These are phyloP conservation scores for Hypsopygia costalis DNA, from an alignment of 2,888 invertebrate species.

Conservation along the genomic window DNA sequence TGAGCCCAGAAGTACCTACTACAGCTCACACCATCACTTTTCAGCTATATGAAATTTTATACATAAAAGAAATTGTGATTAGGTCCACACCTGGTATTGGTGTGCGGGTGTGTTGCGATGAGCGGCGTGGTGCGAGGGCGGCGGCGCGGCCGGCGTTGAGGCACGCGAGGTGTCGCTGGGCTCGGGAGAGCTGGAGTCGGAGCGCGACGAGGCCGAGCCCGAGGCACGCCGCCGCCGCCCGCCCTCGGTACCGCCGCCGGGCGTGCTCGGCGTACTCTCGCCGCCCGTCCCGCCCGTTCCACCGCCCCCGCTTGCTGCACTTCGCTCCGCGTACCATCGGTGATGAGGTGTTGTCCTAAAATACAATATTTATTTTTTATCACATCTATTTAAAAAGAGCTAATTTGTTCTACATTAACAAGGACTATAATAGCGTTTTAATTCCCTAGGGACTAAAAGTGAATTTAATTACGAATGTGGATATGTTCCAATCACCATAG, in stretches of 20 bases:
- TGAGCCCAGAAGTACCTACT: no score
- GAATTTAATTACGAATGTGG: no score
- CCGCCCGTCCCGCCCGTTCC: slow-evolving; percentile 33
- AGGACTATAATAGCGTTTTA: no score
- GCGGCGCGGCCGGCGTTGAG: slow-evolving; percentile 76
- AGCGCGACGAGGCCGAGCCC: slow-evolving; percentile 74
- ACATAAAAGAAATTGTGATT: no score
- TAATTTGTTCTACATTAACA: no score
- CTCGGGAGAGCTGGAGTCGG: slow-evolving; percentile 81
- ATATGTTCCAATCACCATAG: no score
- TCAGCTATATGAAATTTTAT: no score
- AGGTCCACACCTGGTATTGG: slow-evolving; percentile 46
- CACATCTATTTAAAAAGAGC: no score
- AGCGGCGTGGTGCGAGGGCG: slow-evolving; percentile 48
- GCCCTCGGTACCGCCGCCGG: slow-evolving; percentile 63
- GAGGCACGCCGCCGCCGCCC: slow-evolving; percentile 75
- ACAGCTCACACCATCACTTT: no score
- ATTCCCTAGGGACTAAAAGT: no score
- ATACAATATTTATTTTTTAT: slow-evolving; percentile 8
- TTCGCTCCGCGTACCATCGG: slow-evolving; percentile 63
- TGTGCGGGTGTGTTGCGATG: slow-evolving; percentile 47
- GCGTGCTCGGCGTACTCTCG: slow-evolving; percentile 66
- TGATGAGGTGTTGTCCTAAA: slow-evolving; percentile 60
- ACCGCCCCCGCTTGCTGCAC: slow-evolving; percentile 58
- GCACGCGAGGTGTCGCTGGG: slow-evolving; percentile 81